Evolutionary conservation across 1,140 invertebrate genomes (phyloP).

Genomic region (Manduca sexta): DNA sequence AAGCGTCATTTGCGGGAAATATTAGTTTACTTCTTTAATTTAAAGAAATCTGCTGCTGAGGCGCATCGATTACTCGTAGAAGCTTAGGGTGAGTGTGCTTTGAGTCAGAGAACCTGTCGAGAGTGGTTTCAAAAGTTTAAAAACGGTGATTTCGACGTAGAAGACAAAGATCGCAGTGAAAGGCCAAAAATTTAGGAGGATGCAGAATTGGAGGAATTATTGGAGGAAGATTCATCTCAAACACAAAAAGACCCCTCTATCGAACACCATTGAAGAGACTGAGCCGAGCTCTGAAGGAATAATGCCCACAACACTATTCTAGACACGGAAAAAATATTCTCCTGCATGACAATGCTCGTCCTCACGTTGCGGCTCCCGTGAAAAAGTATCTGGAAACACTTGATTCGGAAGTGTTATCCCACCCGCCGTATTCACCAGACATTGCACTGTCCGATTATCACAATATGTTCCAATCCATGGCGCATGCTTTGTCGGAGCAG

Average conservation of each 20-base stretch:
- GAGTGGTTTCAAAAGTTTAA: slow-evolving; percentile 12
- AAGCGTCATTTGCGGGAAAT: slow-evolving; percentile 4
- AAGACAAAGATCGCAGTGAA: slow-evolving; percentile 11
- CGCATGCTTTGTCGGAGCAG: too few species aligned
- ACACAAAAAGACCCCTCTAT: not conserved
- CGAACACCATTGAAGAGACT: not conserved
- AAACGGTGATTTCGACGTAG: slow-evolving; percentile 12
- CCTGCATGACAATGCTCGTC: not conserved
- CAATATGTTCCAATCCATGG: too few species aligned
- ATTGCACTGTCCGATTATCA: not conserved
- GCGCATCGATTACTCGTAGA: slow-evolving; percentile 7
- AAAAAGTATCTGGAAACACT: not conserved
- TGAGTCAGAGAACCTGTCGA: slow-evolving; percentile 8
- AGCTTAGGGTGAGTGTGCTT: slow-evolving; percentile 9
- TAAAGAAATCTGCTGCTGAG: slow-evolving; percentile 10
- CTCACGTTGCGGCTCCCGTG: not conserved
- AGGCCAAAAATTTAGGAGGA: slow-evolving; percentile 6
- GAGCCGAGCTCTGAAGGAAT: not conserved
- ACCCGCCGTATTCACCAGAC: not conserved
- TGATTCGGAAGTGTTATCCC: not conserved
- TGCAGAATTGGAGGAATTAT: not conserved
- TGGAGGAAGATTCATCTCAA: not conserved
- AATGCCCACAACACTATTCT: too few species aligned
- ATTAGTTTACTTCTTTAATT: slow-evolving; percentile 6
- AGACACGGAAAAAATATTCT: too few species aligned